These are phyloP conservation scores for Monodelphis domestica DNA, from an alignment of 2,797 vertebrate species.

Conservation along the genomic window DNA sequence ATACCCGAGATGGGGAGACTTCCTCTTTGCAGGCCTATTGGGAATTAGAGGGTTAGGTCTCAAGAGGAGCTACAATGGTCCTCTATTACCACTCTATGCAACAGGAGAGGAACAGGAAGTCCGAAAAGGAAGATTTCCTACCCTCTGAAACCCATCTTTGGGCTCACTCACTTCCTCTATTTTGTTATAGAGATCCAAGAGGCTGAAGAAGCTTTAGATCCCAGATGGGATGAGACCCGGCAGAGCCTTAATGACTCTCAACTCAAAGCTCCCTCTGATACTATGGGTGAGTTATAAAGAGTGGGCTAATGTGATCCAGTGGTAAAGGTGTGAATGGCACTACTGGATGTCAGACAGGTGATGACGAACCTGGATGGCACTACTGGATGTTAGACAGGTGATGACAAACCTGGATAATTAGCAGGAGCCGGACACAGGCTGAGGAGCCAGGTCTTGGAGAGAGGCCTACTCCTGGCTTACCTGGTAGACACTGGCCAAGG, in stretches of 20 bases:
- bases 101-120: no score
- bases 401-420: not conserved
- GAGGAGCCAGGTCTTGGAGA: not conserved
- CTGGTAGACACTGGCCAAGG: not conserved
- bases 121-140: not conserved
- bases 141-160: not conserved
- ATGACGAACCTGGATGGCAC: accelerated
- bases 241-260: not conserved
- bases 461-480: not conserved
- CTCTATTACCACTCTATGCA: not conserved
- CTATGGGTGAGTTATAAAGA: not conserved
- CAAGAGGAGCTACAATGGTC: not conserved
- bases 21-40: not conserved
- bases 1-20: not conserved
- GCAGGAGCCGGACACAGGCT: no score
- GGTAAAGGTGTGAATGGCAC: not conserved
- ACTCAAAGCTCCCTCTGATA: not conserved
- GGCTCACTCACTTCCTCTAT: not conserved
- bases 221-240: not conserved
- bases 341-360: not conserved
- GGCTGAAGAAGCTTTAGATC: not conserved
- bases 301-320: not conserved
- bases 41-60: not conserved
- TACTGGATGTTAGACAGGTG: not conserved
- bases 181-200: not conserved